Evolutionary conservation across 2,888 invertebrate species (phyloP).

Genomic region (Thera obeliscata): DNA sequence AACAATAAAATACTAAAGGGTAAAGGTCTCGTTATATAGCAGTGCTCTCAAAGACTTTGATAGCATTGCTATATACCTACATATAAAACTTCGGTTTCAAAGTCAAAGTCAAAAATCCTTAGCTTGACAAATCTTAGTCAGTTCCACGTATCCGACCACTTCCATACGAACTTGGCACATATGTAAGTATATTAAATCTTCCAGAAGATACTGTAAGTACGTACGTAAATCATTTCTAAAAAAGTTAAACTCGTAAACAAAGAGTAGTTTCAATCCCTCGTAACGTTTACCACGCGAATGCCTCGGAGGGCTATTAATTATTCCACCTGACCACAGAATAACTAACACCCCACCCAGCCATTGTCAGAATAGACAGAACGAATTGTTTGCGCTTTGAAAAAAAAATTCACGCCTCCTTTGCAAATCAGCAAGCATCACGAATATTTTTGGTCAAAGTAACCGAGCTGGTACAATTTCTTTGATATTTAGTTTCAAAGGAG

Average conservation of each 20-base stretch:
- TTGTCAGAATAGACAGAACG: conserved; percentile 21
- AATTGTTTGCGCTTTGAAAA: conserved; percentile 25
- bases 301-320: conserved; percentile 61
- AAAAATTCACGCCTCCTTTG: conserved; percentile 48
- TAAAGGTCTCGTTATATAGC: too few species aligned
- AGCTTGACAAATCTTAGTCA: too few species aligned
- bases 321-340: conserved; percentile 55
- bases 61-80: too few species aligned
- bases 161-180: too few species aligned
- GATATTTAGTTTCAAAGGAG: conserved; percentile 43
- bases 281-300: conserved; percentile 32
- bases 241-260: conserved; percentile 12
- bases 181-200: neutral
- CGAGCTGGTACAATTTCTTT: conserved; percentile 45
- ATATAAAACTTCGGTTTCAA: too few species aligned
- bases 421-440: conserved; percentile 50
- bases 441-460: conserved; percentile 48
- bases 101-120: too few species aligned
- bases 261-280: conserved; percentile 14
- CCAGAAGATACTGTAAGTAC: neutral
- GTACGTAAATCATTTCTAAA: neutral
- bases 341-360: conserved; percentile 8
- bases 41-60: too few species aligned
- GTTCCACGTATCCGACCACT: too few species aligned
- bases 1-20: too few species aligned